A percentile compares a stretch with the other conserved stretches of the same genome.
Conservation (phyloP, 2,888 invertebrate genomes). For the Lordiphosa fenestrarum region DNA sequence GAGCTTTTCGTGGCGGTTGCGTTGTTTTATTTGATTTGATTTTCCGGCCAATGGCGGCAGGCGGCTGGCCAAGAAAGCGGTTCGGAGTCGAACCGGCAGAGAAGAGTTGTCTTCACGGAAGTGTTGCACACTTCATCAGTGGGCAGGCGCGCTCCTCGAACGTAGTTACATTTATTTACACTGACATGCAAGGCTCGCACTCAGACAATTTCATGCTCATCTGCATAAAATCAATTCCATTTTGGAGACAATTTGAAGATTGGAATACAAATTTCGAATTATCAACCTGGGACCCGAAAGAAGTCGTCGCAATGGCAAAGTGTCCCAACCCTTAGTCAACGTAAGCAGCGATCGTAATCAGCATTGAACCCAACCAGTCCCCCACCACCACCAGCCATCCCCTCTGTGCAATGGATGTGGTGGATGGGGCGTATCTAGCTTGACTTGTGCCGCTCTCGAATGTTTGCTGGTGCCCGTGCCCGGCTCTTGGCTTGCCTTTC, state of each 20-base stretch:
- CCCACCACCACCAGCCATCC: conserved; percentile 31
- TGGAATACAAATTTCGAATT: conserved; percentile 80
- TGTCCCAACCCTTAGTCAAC: conserved; percentile 26
- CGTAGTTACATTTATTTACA: conserved; percentile 68
- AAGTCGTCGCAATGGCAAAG: conserved; percentile 37
- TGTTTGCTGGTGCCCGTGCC: conserved; percentile 33
- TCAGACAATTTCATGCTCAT: conserved; percentile 80
- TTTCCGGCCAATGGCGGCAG: conserved; percentile 46
- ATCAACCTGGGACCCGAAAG: conserved; percentile 72
- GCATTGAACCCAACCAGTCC: conserved; percentile 59
- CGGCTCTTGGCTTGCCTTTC: conserved; percentile 32
- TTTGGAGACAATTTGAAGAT: conserved; percentile 81
- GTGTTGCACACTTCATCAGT: background rate
- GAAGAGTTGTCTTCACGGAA: no score
- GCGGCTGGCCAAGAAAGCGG: conserved; percentile 18
- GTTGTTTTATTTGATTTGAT: conserved; percentile 42
- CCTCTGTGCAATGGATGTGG: background rate
- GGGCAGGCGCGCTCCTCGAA: conserved; percentile 11
- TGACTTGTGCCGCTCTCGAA: conserved; percentile 26
- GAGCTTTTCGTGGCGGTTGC: conserved; percentile 41
- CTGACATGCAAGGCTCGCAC: conserved; percentile 70
- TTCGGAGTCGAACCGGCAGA: no score
- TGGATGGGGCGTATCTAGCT: conserved; percentile 17
- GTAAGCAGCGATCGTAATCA: conserved; percentile 66
- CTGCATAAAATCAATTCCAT: conserved; percentile 81